A percentile compares a stretch with the other conserved stretches of the same genome.
These are phyloP conservation scores for Nasonia oneida DNA, from an alignment of 2,888 invertebrate species.

Conservation along the genomic window DNA sequence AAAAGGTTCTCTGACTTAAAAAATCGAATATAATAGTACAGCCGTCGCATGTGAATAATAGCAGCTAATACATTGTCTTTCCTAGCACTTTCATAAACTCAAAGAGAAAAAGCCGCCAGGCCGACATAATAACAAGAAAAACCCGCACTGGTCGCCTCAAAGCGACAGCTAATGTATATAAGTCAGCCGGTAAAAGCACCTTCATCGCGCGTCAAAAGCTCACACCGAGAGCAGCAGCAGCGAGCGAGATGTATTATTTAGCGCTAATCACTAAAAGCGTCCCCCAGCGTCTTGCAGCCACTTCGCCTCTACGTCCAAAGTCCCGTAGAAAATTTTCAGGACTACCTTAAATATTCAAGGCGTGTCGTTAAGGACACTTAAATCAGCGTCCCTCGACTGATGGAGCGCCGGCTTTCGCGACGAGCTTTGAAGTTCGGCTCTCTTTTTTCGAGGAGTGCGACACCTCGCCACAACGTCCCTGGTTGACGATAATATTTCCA, in stretches of 20 bases:
- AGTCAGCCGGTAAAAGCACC: not conserved
- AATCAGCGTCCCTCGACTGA: constrained; percentile 45
- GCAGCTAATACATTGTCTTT: too few species aligned
- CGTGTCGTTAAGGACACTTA: constrained; percentile 60
- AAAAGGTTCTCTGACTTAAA: too few species aligned
- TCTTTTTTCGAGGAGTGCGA: constrained; percentile 12
- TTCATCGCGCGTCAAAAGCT: not conserved
- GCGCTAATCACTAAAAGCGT: constrained; percentile 37
- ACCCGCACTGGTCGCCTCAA: not conserved
- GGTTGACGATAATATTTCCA: too few species aligned
- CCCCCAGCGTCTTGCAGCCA: not conserved
- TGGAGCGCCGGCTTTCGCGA: constrained; percentile 14
- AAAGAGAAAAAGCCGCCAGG: too few species aligned
- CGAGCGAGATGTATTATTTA: constrained; percentile 34
- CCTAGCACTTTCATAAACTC: too few species aligned
- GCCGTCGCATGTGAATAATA: too few species aligned
- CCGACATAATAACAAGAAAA: not conserved
- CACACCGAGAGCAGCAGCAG: not conserved
- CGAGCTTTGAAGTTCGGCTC: constrained; percentile 25
- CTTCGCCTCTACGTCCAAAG: constrained; percentile 10
- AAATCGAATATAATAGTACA: too few species aligned
- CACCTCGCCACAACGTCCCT: not conserved
- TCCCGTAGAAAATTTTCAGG: constrained; percentile 55
- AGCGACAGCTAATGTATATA: not conserved
- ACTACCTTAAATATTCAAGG: constrained; percentile 51